Evolutionary conservation across 2,113 vertebrate species (phyloP).

Genomic region (Junco hyemalis): DNA sequence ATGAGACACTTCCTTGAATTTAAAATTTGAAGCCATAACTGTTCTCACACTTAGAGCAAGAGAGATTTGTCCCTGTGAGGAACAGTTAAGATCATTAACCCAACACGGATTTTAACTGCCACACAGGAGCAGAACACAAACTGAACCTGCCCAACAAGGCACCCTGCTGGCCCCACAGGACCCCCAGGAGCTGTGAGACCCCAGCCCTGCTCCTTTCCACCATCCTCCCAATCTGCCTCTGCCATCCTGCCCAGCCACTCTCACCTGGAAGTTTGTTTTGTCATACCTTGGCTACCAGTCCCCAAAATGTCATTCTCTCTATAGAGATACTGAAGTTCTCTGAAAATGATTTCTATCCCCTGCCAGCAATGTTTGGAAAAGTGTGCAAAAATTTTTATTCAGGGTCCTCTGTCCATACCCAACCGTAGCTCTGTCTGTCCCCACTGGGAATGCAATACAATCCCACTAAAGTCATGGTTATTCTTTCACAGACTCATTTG

Average conservation of each 20-base stretch:
- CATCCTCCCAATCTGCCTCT: not conserved
- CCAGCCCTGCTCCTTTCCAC: not conserved
- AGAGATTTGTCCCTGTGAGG: not conserved
- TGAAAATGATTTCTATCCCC: not conserved
- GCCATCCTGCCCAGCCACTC: not conserved
- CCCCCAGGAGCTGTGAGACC: not conserved
- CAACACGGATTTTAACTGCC: not conserved
- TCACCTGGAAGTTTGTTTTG: constrained; percentile 25
- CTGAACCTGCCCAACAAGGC: not conserved
- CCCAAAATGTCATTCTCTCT: not conserved
- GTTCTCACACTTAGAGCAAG: not conserved
- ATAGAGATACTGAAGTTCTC: not conserved
- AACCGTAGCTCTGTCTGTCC: not conserved
- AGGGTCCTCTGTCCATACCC: not conserved
- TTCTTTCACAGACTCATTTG: constrained; percentile 38
- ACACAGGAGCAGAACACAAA: not conserved
- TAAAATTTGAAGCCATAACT: not conserved
- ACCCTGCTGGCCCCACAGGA: not conserved
- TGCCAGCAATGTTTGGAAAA: not conserved
- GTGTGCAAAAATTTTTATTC: not conserved
- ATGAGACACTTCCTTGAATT: not conserved
- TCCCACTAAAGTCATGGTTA: not conserved
- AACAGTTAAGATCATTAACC: not conserved
- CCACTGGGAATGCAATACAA: not conserved
- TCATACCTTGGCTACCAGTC: constrained; percentile 5